phyloP scores from a whole-genome alignment of 2,113 vertebrate genomes.

The Hippocampus comes region DNA sequence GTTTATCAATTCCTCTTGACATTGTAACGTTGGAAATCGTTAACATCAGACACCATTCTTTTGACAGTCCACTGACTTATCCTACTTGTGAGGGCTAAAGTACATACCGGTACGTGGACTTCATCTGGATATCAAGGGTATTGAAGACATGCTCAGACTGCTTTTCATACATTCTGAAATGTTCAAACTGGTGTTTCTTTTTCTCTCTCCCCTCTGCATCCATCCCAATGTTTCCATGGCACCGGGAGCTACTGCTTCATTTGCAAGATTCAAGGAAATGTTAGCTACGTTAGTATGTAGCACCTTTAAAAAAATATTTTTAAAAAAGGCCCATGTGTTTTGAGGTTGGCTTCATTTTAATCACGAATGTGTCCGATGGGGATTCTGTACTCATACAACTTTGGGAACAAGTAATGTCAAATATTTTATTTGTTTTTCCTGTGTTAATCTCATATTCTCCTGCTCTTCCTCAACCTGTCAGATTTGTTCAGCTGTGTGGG shows the following conservation, averaged over 20 bases:
- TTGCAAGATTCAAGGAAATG: background rate
- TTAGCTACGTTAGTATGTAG: slow-evolving; percentile 2
- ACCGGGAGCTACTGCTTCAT: background rate
- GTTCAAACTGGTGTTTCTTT: background rate
- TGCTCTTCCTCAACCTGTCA: slow-evolving; percentile 32
- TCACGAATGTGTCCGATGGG: background rate
- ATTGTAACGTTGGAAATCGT: too few relatives aligned
- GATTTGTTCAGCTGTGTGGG: slow-evolving; percentile 20
- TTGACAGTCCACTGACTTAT: too few relatives aligned
- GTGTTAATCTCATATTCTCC: slow-evolving; percentile 18
- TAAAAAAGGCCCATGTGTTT: background rate
- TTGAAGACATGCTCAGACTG: background rate
- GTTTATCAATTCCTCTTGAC: too few relatives aligned
- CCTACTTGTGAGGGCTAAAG: background rate
- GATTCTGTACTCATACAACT: slow-evolving; percentile 40
- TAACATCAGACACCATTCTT: too few relatives aligned
- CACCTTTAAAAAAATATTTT: background rate
- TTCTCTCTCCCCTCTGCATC: background rate
- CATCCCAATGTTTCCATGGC: background rate
- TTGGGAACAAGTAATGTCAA: slow-evolving; percentile 53
- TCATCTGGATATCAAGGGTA: background rate
- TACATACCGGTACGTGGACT: background rate
- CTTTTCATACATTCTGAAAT: background rate
- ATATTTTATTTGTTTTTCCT: slow-evolving; percentile 29
- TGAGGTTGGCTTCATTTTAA: background rate